phyloP scores from a whole-genome alignment of 2,797 vertebrate genomes.

The Aratinga solstitialis region DNA sequence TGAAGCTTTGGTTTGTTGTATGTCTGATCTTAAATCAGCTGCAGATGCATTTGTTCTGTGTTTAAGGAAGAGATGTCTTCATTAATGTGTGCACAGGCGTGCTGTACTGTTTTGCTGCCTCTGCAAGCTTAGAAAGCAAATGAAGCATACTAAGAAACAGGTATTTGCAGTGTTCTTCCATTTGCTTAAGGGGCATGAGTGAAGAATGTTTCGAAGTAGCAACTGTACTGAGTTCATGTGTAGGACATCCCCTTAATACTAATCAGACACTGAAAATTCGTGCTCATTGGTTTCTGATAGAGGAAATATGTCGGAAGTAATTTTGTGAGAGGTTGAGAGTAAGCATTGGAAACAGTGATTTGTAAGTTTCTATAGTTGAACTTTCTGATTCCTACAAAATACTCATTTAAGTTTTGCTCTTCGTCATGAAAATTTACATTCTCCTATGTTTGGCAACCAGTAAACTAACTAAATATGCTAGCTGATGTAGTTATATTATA shows the following conservation, averaged over 20 bases:
- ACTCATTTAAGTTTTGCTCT: conserved; percentile 17
- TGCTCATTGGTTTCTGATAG: not conserved
- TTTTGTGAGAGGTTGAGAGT: not conserved
- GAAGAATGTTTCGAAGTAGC: not conserved
- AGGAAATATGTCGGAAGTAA: not conserved
- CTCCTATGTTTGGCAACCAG: conserved; percentile 48
- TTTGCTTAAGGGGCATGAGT: not conserved
- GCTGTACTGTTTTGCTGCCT: not conserved
- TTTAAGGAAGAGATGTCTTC: not conserved
- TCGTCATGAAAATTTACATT: conserved; percentile 36
- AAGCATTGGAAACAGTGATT: not conserved
- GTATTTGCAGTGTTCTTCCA: not conserved
- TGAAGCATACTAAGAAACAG: not conserved
- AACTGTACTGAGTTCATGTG: not conserved
- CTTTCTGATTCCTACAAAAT: not conserved
- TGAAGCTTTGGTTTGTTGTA: not conserved
- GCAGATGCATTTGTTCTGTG: not conserved
- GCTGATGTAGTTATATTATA: conserved; percentile 42
- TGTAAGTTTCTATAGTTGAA: not conserved
- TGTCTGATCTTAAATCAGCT: not conserved
- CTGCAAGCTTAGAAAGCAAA: not conserved
- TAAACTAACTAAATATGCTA: conserved; percentile 62
- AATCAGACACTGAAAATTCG: not conserved
- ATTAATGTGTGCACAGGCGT: not conserved
- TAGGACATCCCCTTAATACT: not conserved